Evolutionary conservation across 2,797 vertebrate species (phyloP).

Genomic region (Champsocephalus gunnari): DNA sequence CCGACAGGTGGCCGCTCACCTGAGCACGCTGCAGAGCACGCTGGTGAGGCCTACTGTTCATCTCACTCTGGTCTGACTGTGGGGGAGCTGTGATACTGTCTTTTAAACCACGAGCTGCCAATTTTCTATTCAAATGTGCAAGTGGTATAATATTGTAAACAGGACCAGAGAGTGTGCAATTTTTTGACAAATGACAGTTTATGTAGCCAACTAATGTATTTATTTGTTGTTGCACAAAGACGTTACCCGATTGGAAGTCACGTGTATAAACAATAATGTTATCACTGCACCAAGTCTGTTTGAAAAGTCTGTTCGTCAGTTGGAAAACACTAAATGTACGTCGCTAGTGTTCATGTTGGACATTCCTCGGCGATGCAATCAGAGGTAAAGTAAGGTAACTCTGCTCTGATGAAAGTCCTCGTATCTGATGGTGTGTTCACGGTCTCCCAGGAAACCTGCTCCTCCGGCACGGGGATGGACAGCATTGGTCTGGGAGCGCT

Average conservation of each 20-base stretch:
- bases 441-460: constrained; percentile 56
- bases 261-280: too few relatives aligned
- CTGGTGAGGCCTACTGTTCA: constrained; percentile 81
- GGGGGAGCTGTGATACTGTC: neutral
- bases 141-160: too few relatives aligned
- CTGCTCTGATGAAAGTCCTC: neutral
- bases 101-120: neutral
- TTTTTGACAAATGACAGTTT: too few relatives aligned
- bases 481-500: constrained; percentile 13
- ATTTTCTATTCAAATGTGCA: too few relatives aligned
- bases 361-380: neutral
- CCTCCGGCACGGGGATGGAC: constrained; percentile 42
- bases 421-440: constrained; percentile 12
- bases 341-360: neutral
- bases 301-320: neutral
- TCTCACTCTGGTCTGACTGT: too few relatives aligned
- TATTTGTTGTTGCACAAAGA: too few relatives aligned
- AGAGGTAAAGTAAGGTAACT: too few relatives aligned
- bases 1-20: constrained; percentile 82
- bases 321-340: too few relatives aligned
- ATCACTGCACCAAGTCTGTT: too few relatives aligned
- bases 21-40: constrained; percentile 74
- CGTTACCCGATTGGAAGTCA: too few relatives aligned
- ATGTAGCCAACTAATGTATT: too few relatives aligned
- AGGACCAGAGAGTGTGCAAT: too few relatives aligned